Evolutionary conservation across 2,888 invertebrate species (phyloP).

Genomic region (Neocrepidodera transversa): DNA sequence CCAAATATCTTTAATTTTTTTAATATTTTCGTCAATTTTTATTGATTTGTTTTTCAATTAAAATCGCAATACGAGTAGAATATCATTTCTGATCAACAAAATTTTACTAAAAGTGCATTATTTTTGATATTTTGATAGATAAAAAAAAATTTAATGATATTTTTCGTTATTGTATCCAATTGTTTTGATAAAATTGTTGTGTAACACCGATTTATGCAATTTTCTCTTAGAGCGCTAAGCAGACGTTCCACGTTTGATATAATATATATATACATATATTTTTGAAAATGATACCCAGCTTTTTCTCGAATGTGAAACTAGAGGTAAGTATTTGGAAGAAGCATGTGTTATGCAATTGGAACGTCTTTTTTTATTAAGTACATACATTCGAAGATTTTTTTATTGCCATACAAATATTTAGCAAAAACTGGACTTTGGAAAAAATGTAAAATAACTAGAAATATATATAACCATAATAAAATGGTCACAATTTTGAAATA

Average conservation of each 20-base stretch:
- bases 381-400: slow-evolving; percentile 34
- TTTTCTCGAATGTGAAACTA: slow-evolving; percentile 31
- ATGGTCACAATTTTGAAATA: no score
- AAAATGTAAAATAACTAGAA: not conserved
- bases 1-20: no score
- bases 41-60: no score
- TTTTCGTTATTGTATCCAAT: no score
- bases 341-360: slow-evolving; percentile 38
- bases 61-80: no score
- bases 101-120: no score
- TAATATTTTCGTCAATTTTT: no score
- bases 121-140: no score
- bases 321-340: slow-evolving; percentile 45
- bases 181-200: no score
- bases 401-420: slow-evolving; percentile 50
- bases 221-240: slow-evolving; percentile 29
- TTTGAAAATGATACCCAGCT: slow-evolving; percentile 26
- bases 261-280: slow-evolving; percentile 16
- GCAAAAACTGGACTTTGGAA: slow-evolving; percentile 5
- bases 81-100: no score
- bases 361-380: slow-evolving; percentile 31
- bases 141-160: no score
- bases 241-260: slow-evolving; percentile 39
- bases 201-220: not conserved
- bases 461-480: slow-evolving; percentile 9